Percentiles rank a stretch among this genome's conserved stretches.
Conservation (phyloP, 1,140 invertebrate genomes). For the Drosophila subobscura region DNA sequence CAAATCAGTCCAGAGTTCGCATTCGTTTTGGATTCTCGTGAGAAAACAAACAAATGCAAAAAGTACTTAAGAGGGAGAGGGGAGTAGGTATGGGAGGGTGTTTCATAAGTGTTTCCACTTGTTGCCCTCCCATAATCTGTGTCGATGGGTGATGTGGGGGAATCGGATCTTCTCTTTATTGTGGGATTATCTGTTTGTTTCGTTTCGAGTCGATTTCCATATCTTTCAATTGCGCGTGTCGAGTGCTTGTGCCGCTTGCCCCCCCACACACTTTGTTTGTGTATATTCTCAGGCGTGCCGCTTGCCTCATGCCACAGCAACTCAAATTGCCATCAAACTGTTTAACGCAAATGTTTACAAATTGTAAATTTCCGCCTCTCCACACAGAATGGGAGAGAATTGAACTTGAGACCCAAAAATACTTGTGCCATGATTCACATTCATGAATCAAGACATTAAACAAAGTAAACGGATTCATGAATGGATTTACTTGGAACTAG, state of each 20-base stretch:
- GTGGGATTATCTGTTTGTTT: constrained; percentile 12
- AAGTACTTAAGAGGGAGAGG: too few species aligned
- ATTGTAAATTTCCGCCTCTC: constrained; percentile 16
- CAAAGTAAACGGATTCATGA: too few species aligned
- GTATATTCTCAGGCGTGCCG: constrained; percentile 1
- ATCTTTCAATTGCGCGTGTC: constrained; percentile 33
- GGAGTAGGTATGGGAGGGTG: too few species aligned
- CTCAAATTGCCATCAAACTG: constrained; percentile 27
- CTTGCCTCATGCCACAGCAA: constrained; percentile 27
- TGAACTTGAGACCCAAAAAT: neutral
- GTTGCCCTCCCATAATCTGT: constrained; percentile 3
- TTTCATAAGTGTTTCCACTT: too few species aligned
- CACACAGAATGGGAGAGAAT: neutral
- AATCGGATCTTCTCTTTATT: neutral
- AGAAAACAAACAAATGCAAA: too few species aligned
- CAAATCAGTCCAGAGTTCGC: constrained; percentile 5
- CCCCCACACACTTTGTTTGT: neutral
- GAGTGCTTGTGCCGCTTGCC: constrained; percentile 2
- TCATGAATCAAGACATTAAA: too few species aligned
- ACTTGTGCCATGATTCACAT: too few species aligned
- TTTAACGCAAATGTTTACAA: constrained; percentile 46
- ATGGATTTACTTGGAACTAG: too few species aligned
- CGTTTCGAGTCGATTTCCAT: constrained; percentile 21
- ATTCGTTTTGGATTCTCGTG: neutral
- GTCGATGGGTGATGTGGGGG: neutral